Evolutionary conservation across 2,113 vertebrate genomes (phyloP), one percentile per base, ranked within the genome.

Genomic region (Aphelocoma coerulescens): DNA sequence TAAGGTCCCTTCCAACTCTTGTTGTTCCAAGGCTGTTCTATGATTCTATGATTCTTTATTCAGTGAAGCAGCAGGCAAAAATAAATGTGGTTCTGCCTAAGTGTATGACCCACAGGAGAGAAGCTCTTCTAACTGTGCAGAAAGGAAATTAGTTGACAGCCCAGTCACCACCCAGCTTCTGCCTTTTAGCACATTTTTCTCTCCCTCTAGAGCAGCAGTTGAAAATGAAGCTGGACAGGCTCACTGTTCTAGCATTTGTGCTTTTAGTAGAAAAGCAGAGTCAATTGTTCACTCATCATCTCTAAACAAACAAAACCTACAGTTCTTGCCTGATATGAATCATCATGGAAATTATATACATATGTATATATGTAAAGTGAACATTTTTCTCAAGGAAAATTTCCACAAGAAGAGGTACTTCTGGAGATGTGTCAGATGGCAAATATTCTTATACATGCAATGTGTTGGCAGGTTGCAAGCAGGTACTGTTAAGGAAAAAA

Each of bases 201-300:
- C 24, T 89, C 22, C 8, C 21, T 10, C 43, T 59, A 14, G 33
- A 85, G 49, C 18, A 82, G 49, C 39, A 63, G 81, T 9, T 88
- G 67, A 48, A 81, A 85, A 76, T 37, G 5, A 72, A 78, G 32
- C 10, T 27, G 41, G 30, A 24, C 27, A 28, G 41, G n/a, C 48
- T 93, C 1, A 0, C 37, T 44, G 16, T 65, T 85, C 30, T 82
- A 62, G 57, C 11, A 33, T 75, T 63, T 9, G 1, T 48, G 23
- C 8, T 6, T 44, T 75, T 35, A 63, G 16, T 13, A 71, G 87
- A 58, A 89, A 76, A 77, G 30, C 37, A 46, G 30, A 62, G 49
- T 20, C 0, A 0, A 19, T 8, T 43, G 23, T 61, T 68, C 37
- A 27, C 16, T 54, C 10, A 6, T 35, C n/a, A 33, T n/a, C 4